Percentiles rank a stretch among this genome's conserved stretches.
Evolutionary conservation across 2,888 invertebrate genomes (phyloP).

Genomic region (Drosophila ezoana): DNA sequence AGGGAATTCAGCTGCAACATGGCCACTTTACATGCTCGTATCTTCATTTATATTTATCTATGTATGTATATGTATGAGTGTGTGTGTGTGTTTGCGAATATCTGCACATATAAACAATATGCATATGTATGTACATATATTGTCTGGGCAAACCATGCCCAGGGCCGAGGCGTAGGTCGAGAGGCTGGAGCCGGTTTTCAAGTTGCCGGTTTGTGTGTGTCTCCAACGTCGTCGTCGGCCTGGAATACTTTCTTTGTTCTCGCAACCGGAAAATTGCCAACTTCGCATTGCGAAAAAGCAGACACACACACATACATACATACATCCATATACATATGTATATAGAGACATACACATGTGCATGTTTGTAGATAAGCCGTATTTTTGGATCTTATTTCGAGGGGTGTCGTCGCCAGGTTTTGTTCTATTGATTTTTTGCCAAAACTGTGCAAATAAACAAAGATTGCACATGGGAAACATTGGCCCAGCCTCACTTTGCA

Average conservation of each 20-base stretch:
- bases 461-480: conserved; percentile 41
- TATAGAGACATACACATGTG: background rate
- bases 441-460: conserved; percentile 57
- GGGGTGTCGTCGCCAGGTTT: conserved; percentile 16
- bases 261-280: conserved; percentile 58
- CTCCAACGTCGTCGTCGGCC: conserved; percentile 16
- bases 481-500: conserved; percentile 51
- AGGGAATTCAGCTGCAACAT: conserved; percentile 72
- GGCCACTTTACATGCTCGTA: conserved; percentile 59
- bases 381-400: conserved; percentile 19
- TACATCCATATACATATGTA: background rate
- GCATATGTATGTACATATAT: conserved; percentile 12
- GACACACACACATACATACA: background rate
- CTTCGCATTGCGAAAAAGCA: conserved; percentile 34
- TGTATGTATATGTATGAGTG: conserved; percentile 5
- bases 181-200: conserved; percentile 68
- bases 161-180: conserved; percentile 41
- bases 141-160: conserved; percentile 37
- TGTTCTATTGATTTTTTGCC: conserved; percentile 36
- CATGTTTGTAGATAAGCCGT: background rate
- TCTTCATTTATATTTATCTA: conserved; percentile 14
- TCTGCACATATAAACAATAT: conserved; percentile 13
- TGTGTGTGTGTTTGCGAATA: conserved; percentile 10
- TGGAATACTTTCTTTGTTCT: conserved; percentile 76
- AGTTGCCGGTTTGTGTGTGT: conserved; percentile 42